Base-by-base conservation (phyloP, 2,797 vertebrate species). In the Neoniphon sammara region DNA sequence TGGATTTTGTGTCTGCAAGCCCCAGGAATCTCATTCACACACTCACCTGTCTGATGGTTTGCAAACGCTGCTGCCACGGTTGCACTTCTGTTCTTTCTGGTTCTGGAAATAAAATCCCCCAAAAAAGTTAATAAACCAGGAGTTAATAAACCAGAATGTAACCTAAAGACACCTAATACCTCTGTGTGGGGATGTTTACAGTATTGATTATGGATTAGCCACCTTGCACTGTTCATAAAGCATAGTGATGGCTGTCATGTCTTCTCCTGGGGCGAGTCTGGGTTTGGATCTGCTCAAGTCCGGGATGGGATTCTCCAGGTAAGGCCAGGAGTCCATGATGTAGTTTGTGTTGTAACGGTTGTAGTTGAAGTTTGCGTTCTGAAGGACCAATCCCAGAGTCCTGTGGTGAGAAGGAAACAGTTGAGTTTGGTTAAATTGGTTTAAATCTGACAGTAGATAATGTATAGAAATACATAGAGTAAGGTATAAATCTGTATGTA, bases 181-280 rank as follows among this genome's bases (percentile, higher is more conserved):
- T 61, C 7, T 8, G 1, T 3, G 14, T 20, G 5, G 5, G 5
- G 12, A 39, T 18, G 2, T 27, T 7, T 1, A 17, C 12, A 14
- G 15, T 30, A 25, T 14, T 61, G 5, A 17, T 17, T 14, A 9
- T 34, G 20, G 34, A 5, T 25, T 23, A 7, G 62, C 0, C 91
- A 98, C 97, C 97, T 96, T 98, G 92, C 96, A 98, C 81, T 96
- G 96, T 70, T 99, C 97, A 0, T 96, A 98, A 76, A 98, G 95
- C 83, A 98, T 94, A 67, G 96, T 95, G 54, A 98, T 66, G 11
- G 96, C 95, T 0, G 95, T 20, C 0, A 97, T 88, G 83, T 98
- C 97, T 0, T 99, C 97, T 0, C 96, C 96, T 0, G 96, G 94
- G 0, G 95, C 94, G 42, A 97, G 94, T 82, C 96, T 94, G 93